Conservation (phyloP, 2,797 vertebrate species). For the Hippopotamyrus pictus region DNA sequence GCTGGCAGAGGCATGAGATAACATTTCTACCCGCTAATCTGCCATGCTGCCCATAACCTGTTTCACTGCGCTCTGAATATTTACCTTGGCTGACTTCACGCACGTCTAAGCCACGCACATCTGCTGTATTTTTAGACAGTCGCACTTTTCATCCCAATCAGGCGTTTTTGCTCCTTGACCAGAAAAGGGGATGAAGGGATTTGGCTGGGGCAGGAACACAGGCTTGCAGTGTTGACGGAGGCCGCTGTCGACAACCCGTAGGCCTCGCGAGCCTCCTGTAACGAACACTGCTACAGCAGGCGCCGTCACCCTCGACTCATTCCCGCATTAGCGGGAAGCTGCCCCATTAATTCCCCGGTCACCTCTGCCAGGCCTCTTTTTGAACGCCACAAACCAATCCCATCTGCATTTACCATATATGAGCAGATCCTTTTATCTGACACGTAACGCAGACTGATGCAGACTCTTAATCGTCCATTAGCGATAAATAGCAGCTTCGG, state of each 20-base stretch:
- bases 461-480: not conserved
- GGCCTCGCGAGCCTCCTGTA: not conserved
- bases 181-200: conserved; percentile 3
- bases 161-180: not conserved
- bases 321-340: not conserved
- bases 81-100: not conserved
- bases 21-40: not conserved
- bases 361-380: not conserved
- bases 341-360: not conserved
- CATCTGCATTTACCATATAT: not conserved
- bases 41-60: not conserved
- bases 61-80: not conserved
- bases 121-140: not conserved
- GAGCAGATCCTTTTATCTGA: not conserved
- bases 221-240: not conserved
- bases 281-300: not conserved
- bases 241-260: not conserved
- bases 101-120: not conserved
- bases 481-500: not conserved
- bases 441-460: not conserved
- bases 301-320: not conserved
- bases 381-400: not conserved
- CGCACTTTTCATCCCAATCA: not conserved
- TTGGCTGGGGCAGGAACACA: not conserved
- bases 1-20: not conserved